These are phyloP conservation scores for Hypotaenidia philippensis DNA, from an alignment of 2,797 vertebrate species.

Conservation along the genomic window DNA sequence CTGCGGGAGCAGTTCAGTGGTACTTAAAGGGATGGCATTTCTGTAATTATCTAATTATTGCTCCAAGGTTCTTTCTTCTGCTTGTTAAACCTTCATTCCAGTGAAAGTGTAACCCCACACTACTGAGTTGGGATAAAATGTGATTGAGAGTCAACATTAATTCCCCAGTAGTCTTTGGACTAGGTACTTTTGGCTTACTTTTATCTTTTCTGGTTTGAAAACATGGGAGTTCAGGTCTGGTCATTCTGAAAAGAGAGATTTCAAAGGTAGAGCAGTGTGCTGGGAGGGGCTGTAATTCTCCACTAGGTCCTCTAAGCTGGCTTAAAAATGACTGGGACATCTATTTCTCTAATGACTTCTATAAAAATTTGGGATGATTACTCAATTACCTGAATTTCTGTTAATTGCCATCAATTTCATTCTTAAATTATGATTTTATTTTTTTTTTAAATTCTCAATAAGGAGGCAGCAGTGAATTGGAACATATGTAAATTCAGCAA, in stretches of 20 bases:
- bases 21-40: constrained; percentile 64
- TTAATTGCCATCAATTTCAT: neutral
- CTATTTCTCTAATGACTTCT: neutral
- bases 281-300: neutral
- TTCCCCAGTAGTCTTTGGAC: neutral
- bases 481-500: neutral
- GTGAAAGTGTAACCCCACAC: constrained; percentile 33
- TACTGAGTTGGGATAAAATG: constrained; percentile 20
- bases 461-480: neutral
- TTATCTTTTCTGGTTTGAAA: neutral
- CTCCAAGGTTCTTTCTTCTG: constrained; percentile 27
- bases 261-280: neutral
- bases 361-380: neutral
- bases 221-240: neutral
- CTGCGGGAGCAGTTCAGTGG: neutral
- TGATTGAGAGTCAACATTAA: neutral
- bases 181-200: neutral
- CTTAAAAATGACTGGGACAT: neutral
- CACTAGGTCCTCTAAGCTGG: neutral
- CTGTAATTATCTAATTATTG: constrained; percentile 61
- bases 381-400: neutral
- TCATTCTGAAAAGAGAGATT: neutral
- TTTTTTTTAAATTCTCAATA: neutral
- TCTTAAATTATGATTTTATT: neutral
- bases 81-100: constrained; percentile 40